A percentile compares a stretch with the other conserved stretches of the same genome.
phyloP scores from a whole-genome alignment of 2,113 vertebrate species.

The Actinemys pallida region DNA sequence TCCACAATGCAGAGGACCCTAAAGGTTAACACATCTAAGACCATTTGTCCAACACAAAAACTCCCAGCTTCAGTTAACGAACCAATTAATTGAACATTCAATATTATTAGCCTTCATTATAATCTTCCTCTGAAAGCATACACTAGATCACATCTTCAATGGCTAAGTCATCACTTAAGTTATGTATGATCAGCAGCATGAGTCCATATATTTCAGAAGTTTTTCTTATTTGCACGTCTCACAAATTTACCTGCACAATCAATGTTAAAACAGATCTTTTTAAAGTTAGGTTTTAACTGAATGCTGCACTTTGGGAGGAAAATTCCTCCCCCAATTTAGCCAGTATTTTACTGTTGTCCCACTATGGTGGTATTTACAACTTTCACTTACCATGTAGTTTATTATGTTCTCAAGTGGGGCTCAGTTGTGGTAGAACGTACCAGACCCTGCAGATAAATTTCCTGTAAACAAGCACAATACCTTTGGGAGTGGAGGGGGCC shows the following conservation, averaged over 20 bases:
- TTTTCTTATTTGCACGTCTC: background rate
- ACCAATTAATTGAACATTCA: constrained; percentile 18
- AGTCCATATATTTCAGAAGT: background rate
- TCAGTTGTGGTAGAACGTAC: background rate
- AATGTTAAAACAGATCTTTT: background rate
- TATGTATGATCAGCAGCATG: background rate
- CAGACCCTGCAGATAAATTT: background rate
- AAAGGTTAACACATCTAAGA: constrained; percentile 18
- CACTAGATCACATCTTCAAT: background rate
- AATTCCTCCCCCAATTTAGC: accelerated
- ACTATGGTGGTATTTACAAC: background rate
- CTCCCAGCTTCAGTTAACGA: constrained; percentile 20
- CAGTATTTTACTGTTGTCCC: background rate
- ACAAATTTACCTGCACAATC: background rate
- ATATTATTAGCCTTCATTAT: constrained; percentile 16
- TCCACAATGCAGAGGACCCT: background rate
- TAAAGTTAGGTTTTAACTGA: background rate
- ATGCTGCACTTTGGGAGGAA: background rate
- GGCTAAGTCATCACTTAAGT: background rate
- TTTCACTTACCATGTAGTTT: background rate
- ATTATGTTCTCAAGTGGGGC: background rate
- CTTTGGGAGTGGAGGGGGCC: background rate
- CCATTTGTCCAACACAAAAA: constrained; percentile 35
- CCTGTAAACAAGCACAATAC: background rate
- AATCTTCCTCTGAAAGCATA: constrained; percentile 18